These are phyloP conservation scores for Matsumyia berberina DNA, from an alignment of 2,888 invertebrate species.

Conservation along the genomic window DNA sequence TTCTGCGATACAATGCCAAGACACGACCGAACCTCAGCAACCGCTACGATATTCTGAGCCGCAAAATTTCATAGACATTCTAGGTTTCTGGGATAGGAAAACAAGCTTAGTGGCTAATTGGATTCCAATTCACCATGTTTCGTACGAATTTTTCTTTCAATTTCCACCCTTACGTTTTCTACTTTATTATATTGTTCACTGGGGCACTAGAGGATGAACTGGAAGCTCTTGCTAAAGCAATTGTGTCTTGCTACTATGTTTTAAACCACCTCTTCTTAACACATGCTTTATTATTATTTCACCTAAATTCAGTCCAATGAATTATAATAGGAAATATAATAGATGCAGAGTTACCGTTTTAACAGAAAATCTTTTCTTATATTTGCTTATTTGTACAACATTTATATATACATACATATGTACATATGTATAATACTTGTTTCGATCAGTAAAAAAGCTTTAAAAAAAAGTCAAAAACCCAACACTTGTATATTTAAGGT, in stretches of 20 bases:
- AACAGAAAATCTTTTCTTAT: neutral
- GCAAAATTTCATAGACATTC: constrained; percentile 77
- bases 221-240: constrained; percentile 48
- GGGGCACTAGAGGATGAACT: constrained; percentile 68
- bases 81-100: constrained; percentile 79
- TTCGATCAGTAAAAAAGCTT: too few relatives aligned
- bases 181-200: constrained; percentile 59
- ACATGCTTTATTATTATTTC: constrained; percentile 63
- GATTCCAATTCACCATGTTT: constrained; percentile 78
- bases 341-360: constrained; percentile 45
- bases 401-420: neutral
- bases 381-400: too few relatives aligned
- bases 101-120: constrained; percentile 81
- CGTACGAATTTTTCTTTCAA: constrained; percentile 64
- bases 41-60: constrained; percentile 82
- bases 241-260: constrained; percentile 78
- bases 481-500: too few relatives aligned
- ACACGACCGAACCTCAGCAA: constrained; percentile 83
- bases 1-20: constrained; percentile 74
- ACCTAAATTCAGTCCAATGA: constrained; percentile 47
- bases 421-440: too few relatives aligned
- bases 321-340: constrained; percentile 43
- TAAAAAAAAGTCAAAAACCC: too few relatives aligned
- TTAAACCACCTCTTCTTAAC: constrained; percentile 58
- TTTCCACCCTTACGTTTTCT: constrained; percentile 42